Base-by-base conservation (phyloP, 2,113 vertebrate species). In the Agelaius phoeniceus region DNA sequence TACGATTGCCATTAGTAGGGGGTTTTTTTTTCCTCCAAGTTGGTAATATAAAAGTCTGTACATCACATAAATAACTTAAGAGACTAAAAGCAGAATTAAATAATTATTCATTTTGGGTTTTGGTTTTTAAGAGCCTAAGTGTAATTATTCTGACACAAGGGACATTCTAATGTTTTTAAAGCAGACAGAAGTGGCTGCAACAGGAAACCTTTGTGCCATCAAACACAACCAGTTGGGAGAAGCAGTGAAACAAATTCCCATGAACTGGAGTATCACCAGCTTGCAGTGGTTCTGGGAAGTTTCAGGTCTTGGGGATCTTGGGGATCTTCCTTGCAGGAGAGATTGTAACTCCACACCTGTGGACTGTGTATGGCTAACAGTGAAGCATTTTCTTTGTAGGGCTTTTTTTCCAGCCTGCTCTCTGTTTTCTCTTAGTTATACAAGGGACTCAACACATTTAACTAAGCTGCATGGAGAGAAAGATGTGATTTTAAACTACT, bases 1-100 rank as follows among this genome's bases (percentile, higher is more conserved):
- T 91, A 92, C 86, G 61, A 61, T 78, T 63, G 66, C 59, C 73
- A 72, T 91, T 89, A 86, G 44, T 8, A 58, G 5, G 20, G 11
- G 13, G 4, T 0, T 86, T 85, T 58, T 91, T 85, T 51, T 28
- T 0, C 39, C 39, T 93, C 55, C 2, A 3, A 73, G 18, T 18
- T 58, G 28, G 33, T 81, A 85, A 20, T 43, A 33, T 51, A 61
- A 75, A 87, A 91, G 63, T 75, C 89, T 63, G 57, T 79, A 84
- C 68, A 82, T 73, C 58, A 65, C 58, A 33, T 94, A 87, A 91
- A 94, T 93, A 95, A 87, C 28, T 33, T 68, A 43, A 61, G 87
- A 78, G 39, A 84, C 73, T 93, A 84, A 85, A 94, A 95, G n/a
- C 37, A 79, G 51, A 94, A 89, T 89, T 44, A 91, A 94, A 58